Conservation (phyloP, 2,888 invertebrate genomes). For the Melinopterus prodromus region DNA sequence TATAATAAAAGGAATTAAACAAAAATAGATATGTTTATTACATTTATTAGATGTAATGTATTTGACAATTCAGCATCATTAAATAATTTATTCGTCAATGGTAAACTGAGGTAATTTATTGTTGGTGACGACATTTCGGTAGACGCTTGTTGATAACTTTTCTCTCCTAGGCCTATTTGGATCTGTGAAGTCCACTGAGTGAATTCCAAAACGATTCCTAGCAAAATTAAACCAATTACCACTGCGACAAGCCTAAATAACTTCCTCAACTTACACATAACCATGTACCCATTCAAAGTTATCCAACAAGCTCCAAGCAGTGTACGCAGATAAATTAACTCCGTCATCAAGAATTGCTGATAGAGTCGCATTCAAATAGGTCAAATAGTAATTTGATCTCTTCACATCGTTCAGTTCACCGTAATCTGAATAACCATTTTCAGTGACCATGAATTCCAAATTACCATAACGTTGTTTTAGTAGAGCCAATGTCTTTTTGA, state of each 20-base stretch:
- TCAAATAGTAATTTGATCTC: constrained; percentile 32
- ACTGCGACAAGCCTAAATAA: not conserved
- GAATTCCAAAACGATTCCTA: constrained; percentile 66
- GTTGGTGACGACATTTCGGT: constrained; percentile 62
- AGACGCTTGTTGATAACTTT: constrained; percentile 67
- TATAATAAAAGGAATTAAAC: not conserved
- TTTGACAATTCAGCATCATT: not conserved
- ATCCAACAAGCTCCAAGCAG: constrained; percentile 79
- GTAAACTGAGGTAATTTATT: constrained; percentile 40
- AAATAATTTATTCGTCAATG: constrained; percentile 6
- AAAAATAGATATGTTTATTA: not conserved
- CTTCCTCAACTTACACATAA: constrained; percentile 63
- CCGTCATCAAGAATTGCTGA: constrained; percentile 64
- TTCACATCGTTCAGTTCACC: constrained; percentile 29
- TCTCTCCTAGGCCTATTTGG: constrained; percentile 64
- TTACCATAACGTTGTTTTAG: constrained; percentile 30
- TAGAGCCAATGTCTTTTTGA: constrained; percentile 22
- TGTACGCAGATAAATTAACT: constrained; percentile 69
- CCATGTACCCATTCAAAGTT: constrained; percentile 81
- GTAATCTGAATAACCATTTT: constrained; percentile 34
- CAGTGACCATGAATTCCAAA: constrained; percentile 29
- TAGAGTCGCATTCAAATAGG: constrained; percentile 59
- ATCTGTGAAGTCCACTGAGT: constrained; percentile 68
- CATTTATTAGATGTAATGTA: not conserved
- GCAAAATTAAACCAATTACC: constrained; percentile 5